Conservation (phyloP, 30 jellyfish, hydroid and myxozoan genomes). For the Turritopsis dohrnii region DNA sequence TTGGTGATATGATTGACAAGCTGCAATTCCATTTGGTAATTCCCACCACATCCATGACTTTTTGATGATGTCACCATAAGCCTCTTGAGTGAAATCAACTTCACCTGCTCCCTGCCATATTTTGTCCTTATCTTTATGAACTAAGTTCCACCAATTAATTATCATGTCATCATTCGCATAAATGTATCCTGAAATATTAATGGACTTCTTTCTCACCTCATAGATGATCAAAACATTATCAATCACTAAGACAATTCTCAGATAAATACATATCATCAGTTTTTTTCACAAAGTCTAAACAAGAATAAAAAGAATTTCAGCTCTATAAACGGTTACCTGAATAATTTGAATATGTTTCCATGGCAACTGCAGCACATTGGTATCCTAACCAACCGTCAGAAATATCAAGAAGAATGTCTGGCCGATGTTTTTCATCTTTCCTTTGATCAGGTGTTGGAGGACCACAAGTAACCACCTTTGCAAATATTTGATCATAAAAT, state of each 20-base stretch:
- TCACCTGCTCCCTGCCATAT: conserved; percentile 8
- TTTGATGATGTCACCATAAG: not conserved
- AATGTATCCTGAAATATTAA: not conserved
- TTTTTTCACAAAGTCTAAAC: too few species aligned
- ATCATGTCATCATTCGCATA: conserved; percentile 1
- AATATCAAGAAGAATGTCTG: conserved; percentile 53
- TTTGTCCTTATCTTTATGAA: not conserved
- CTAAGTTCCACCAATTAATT: conserved; percentile 1
- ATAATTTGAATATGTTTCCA: conserved; percentile 49
- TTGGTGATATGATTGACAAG: not conserved
- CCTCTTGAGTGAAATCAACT: conserved; percentile 3
- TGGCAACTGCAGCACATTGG: conserved; percentile 75
- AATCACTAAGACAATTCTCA: too few species aligned
- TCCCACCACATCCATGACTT: conserved; percentile 2
- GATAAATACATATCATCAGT: too few species aligned
- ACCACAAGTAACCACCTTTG: conserved; percentile 74
- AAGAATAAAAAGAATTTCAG: too few species aligned
- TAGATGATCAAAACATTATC: too few species aligned
- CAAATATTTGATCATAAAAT: conserved; percentile 66
- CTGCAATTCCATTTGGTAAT: not conserved
- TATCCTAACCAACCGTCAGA: conserved; percentile 68
- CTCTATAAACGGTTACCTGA: too few species aligned
- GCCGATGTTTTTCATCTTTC: not conserved
- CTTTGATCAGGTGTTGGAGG: conserved; percentile 24
- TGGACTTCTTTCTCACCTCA: not conserved